Evolutionary conservation across 53 echinoderm and acorn worm species (phyloP), one percentile per base, ranked within the genome.

Genomic region (Crossaster papposus): DNA sequence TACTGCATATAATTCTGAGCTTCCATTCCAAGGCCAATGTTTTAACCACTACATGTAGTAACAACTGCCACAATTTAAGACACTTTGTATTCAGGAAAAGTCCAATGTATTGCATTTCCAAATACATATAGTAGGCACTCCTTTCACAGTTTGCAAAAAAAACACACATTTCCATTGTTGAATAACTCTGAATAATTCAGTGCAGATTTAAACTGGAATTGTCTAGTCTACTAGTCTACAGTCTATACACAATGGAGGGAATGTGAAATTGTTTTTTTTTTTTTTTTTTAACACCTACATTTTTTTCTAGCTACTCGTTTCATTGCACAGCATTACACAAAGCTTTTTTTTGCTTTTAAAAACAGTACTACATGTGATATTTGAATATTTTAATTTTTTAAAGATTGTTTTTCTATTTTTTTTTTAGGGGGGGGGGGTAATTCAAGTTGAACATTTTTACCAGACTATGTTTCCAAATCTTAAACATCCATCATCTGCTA

Each of bases 41-140:
- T 0, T 14, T 13, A 3, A 24, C 28, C 22, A 14, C 36, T 33
- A 35, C 33, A 35, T 74, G 30, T 22, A 35, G 33, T 32, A 20
- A 74, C 75, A 20, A 74, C 75, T 35, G 14, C 28, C 36, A 74
- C 75, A 33, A 14, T 13, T 74, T 74, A 81, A 81, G 81, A 83
- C 65, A 83, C 65, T 78, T 78, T 23, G 24, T 20, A 78, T 51
- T 65, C 33, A 83, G 30, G 24, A 65, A 31, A 54, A 81, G 81
- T 81, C n/a, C 10, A 64, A 36, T 83, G 22, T 83, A 83, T 83
- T 83, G 83, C 83, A 83, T 38, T 70, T 68, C 29, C 33, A 65
- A 83, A 32, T 38, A 83, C 65, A 65, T 65, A 58, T 58, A 58
- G 58, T 35, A 81, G 81, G 81, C 81, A 81, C 81, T 81, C 58